phyloP scores from a whole-genome alignment of 2,113 vertebrate genomes.

The Phylloscopus trochilus region DNA sequence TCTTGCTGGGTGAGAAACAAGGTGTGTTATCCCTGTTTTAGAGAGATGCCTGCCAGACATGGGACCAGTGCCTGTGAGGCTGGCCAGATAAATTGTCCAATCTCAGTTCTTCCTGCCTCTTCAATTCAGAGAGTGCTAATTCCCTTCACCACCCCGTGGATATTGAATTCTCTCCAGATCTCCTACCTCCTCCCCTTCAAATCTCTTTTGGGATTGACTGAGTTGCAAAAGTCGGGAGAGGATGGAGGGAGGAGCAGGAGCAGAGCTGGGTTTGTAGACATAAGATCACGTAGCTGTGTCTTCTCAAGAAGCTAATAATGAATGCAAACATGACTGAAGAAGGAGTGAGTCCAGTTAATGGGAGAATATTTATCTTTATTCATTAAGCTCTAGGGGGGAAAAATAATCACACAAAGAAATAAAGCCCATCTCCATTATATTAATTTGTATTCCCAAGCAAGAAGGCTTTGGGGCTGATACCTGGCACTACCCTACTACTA shows the following conservation, averaged over 20 bases:
- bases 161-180: neutral
- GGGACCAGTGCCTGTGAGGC: neutral
- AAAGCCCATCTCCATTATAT: neutral
- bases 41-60: neutral
- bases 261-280: neutral
- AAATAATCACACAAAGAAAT: neutral
- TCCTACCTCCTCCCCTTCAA: neutral
- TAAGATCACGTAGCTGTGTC: neutral
- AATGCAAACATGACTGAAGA: neutral
- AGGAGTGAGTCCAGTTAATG: neutral
- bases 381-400: neutral
- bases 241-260: neutral
- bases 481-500: fast-evolving
- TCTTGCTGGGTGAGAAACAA: neutral
- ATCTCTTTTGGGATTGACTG: neutral
- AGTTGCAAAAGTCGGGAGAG: neutral
- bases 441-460: neutral
- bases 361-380: neutral
- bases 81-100: neutral
- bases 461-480: neutral
- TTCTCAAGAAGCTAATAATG: neutral
- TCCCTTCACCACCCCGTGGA: neutral
- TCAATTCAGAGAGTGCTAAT: neutral
- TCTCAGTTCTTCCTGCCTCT: neutral
- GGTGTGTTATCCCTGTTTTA: neutral